Base-by-base conservation (phyloP, 2,113 vertebrate species). In the Silurus glanis region DNA sequence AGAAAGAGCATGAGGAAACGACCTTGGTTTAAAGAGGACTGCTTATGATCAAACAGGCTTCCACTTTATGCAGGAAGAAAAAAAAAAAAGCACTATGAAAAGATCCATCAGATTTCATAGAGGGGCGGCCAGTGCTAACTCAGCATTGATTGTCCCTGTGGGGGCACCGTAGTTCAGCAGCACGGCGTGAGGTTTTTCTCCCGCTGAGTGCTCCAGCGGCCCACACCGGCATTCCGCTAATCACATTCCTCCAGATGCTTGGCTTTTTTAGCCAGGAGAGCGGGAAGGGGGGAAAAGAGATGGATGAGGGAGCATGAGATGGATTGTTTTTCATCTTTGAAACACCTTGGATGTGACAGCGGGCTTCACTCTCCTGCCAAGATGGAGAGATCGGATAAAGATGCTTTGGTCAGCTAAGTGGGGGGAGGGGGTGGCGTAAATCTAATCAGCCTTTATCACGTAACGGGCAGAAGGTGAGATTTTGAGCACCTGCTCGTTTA, bases 391-490 rank as follows among this genome's bases (percentile, higher is more conserved):
- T 95, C 95, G 96, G 96, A 95, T 95, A 94, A 97, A 99, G 97
- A 97, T 98, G 97, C 97, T 97, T 97, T 97, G 97, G 97, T 98
- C 97, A 99, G 98, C 97, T 97, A 98, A 97, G 97, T 97, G 95
- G 96, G 94, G 95, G 95, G 95, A 94, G 95, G 95, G 95, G 94
- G 56, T 78, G 66, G 95, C 94, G 94, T 96, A 95, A 96, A 97
- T 97, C 96, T 96, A 97, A 97, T 97, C 96, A 96, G 96, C 95
- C 95, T 95, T 96, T 96, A 96, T 97, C 96, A 95, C 96, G 95
- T 95, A 95, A 95, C 95, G 94, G 94, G 95, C 71, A 87, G 95
- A 96, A 97, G 96, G 96, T 97, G 96, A 97, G 96, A 96, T 95
- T 89, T 94, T 96, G 95, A 96, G 94, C 95, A 94, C 95, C 95